Evolutionary conservation across 1,140 invertebrate genomes (phyloP).

Genomic region (Proales similis): DNA sequence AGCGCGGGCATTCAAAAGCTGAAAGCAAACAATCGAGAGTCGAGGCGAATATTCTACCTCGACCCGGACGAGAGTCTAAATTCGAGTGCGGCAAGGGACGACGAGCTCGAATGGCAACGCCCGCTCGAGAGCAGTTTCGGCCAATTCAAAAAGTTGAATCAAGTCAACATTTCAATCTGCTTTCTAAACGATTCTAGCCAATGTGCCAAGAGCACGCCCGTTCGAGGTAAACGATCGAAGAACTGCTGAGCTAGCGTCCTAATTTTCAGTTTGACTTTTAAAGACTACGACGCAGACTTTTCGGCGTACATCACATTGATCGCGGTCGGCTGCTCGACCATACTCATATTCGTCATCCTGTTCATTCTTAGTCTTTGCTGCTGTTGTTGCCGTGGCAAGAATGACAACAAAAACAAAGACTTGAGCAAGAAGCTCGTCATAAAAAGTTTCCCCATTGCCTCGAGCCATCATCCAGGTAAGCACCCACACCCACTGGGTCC

Average conservation of each 20-base stretch:
- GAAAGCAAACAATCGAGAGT: no score
- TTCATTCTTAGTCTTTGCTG: conserved; percentile 23
- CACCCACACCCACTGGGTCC: no score
- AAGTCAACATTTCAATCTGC: conserved; percentile 15
- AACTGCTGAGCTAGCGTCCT: no score
- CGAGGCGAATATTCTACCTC: no score
- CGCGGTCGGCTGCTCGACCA: conserved; percentile 23
- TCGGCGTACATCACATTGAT: conserved; percentile 30
- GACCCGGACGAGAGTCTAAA: no score
- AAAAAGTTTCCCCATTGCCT: conserved; percentile 21
- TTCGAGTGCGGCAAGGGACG: no score
- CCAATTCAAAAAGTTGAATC: conserved; percentile 25
- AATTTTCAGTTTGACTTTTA: no score
- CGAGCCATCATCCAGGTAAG: conserved; percentile 30
- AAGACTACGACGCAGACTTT: conserved; percentile 25
- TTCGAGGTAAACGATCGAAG: conserved; percentile 9
- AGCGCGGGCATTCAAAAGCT: no score
- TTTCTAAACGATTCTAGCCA: conserved; percentile 36
- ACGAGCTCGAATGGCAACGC: neutral
- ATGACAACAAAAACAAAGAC: conserved; percentile 21
- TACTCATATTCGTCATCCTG: conserved; percentile 14
- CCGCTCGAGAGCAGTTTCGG: conserved; percentile 10
- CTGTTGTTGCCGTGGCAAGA: conserved; percentile 19
- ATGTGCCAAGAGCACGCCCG: conserved; percentile 18
- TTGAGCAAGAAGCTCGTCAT: conserved; percentile 28